Percentiles rank a stretch among this genome's conserved stretches.
phyloP scores from a whole-genome alignment of 1,140 invertebrate genomes.

The Charaxes varanes region DNA sequence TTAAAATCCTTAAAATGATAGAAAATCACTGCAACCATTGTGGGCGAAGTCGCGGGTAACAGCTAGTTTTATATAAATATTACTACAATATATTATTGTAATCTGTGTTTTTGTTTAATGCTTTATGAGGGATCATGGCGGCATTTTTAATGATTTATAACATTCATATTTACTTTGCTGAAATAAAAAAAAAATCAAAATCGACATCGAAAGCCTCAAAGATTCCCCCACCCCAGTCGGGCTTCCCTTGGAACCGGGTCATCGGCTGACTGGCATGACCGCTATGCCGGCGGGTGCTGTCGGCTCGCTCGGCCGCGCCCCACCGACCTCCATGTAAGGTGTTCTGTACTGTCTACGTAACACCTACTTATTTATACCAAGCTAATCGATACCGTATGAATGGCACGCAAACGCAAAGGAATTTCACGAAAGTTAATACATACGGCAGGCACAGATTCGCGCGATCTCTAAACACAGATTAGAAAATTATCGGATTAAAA shows the following conservation, averaged over 20 bases:
- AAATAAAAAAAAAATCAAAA: too few species aligned
- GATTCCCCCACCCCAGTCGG: constrained; percentile 37
- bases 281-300: constrained; percentile 36
- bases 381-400: constrained; percentile 31
- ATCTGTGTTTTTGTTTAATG: too few species aligned
- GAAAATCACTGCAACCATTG: too few species aligned
- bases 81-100: too few species aligned
- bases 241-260: constrained; percentile 63
- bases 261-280: constrained; percentile 49
- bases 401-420: constrained; percentile 30
- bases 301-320: constrained; percentile 27
- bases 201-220: constrained; percentile 18
- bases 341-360: constrained; percentile 33
- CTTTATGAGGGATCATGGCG: too few species aligned
- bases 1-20: too few species aligned
- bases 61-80: too few species aligned
- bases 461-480: neutral
- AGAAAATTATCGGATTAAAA: neutral
- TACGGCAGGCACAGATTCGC: neutral
- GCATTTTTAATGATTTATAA: too few species aligned
- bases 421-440: constrained; percentile 23
- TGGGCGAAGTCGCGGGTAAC: too few species aligned
- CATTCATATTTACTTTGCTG: too few species aligned
- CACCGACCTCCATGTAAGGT: constrained; percentile 36
- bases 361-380: constrained; percentile 33